Base-by-base conservation (phyloP, 2,797 vertebrate species). In the Malacoctenus gilli region DNA sequence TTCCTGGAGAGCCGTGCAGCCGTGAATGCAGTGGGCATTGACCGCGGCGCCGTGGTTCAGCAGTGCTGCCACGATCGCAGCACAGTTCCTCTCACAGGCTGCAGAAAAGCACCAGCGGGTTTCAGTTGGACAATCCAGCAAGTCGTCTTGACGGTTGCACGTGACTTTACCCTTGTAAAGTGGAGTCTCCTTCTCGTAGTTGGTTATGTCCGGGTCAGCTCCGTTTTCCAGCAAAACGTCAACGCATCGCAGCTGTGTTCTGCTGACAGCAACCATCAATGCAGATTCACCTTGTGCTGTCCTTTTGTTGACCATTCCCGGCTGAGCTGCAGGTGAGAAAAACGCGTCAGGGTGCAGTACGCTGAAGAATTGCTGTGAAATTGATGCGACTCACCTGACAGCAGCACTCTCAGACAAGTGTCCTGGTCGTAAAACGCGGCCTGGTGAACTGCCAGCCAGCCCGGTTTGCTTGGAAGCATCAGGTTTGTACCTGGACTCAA, bases 1-100 rank as follows among this genome's bases (percentile, higher is more conserved):
- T 75, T 98, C 96, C 0, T 98, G 96, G 20, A 98, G 90, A 0
- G 95, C 94, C 0, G 95, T 95, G 92, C 93, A 96, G 18, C 95
- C 95, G 15, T 91, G 90, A 63, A 92, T 91, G 55, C 96, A 96
- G 0, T 77, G 91, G 5, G 92, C 89, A 66, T 98, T 96, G 19
- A 95, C 90, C 0, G 84, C 81, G 0, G 87, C 94, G 0, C 92
- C 80, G 14, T 89, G 75, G 51, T 91, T 91, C 38, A 98, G 75
- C 60, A 99, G 75, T 0, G 80, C 22, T 4, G 89, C 90, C 21
- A 94, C 95, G 0, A 93, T 88, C 0, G 91, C 91, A 0, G 79
- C 54, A 1, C 89, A 96, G 82, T 86, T 93, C 44, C 64, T 85
- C 76, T 98, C 97, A 60, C 95, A 97, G 7, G 96, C 96, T 98